Conservation (phyloP, 2,113 vertebrate species). For the Notothenia coriiceps region DNA sequence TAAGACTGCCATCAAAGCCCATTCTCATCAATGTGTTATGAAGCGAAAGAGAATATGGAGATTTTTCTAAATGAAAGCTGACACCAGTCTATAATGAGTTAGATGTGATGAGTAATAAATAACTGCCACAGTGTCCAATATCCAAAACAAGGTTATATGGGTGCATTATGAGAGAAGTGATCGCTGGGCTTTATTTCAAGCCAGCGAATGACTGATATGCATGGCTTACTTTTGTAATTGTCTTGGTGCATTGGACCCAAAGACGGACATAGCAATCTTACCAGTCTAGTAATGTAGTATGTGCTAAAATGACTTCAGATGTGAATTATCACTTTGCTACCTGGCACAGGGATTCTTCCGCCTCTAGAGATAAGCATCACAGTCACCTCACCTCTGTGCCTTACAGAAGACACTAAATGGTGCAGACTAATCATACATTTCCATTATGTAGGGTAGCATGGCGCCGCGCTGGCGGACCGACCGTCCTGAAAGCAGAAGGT, state of each 20-base stretch:
- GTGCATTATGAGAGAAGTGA: constrained; percentile 62
- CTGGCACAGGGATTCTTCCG: constrained; percentile 56
- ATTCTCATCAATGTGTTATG: constrained; percentile 12
- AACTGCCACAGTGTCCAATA: constrained; percentile 66
- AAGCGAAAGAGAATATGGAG: constrained; percentile 47
- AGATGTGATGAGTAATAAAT: constrained; percentile 70
- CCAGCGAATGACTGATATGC: constrained; percentile 85
- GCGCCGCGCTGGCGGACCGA: constrained; percentile 32
- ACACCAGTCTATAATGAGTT: constrained; percentile 64
- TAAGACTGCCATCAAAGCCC: constrained; percentile 8
- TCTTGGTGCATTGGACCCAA: constrained; percentile 85
- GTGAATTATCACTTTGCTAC: constrained; percentile 83
- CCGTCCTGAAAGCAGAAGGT: constrained; percentile 61
- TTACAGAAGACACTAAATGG: constrained; percentile 43
- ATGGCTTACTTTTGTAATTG: constrained; percentile 87
- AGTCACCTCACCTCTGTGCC: constrained; percentile 55
- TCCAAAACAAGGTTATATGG: constrained; percentile 73
- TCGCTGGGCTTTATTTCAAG: constrained; percentile 76
- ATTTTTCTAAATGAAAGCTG: constrained; percentile 70
- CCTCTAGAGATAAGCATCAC: constrained; percentile 69
- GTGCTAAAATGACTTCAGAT: constrained; percentile 82
- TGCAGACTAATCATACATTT: constrained; percentile 30
- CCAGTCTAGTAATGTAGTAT: constrained; percentile 78
- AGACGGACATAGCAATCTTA: constrained; percentile 83
- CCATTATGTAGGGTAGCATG: constrained; percentile 33